Evolutionary conservation across 30 jellyfish, hydroid and myxozoan species (phyloP).

Genomic region (Aurelia sp.): DNA sequence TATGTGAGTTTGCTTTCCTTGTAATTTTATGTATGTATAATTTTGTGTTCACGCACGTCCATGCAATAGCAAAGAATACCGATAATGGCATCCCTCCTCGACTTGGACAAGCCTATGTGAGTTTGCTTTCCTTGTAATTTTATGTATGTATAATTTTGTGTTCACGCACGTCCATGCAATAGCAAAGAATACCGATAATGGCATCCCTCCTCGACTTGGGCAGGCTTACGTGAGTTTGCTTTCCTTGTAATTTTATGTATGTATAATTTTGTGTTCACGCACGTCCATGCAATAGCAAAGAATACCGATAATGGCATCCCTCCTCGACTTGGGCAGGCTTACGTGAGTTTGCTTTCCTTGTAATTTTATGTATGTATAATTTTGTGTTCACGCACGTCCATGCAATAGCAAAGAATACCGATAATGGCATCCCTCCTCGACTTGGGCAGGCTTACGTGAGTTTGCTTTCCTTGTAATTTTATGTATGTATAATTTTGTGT

Average conservation of each 20-base stretch:
- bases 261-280: too few species aligned
- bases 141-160: neutral
- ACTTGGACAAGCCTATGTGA: slow-evolving; percentile 81
- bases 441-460: slow-evolving; percentile 83
- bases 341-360: slow-evolving; percentile 22
- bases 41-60: too few species aligned
- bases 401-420: too few species aligned
- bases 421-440: slow-evolving; percentile 85
- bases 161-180: too few species aligned
- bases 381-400: too few species aligned
- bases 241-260: neutral
- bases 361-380: neutral
- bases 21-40: neutral
- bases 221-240: slow-evolving; percentile 65
- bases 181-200: too few species aligned
- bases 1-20: slow-evolving; percentile 29
- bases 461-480: neutral
- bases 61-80: too few species aligned
- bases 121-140: neutral
- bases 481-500: neutral
- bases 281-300: too few species aligned
- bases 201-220: slow-evolving; percentile 83
- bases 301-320: slow-evolving; percentile 92
- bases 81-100: slow-evolving; percentile 90
- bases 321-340: slow-evolving; percentile 84